phyloP scores from a whole-genome alignment of 2,797 vertebrate species.

The Melopsittacus undulatus region DNA sequence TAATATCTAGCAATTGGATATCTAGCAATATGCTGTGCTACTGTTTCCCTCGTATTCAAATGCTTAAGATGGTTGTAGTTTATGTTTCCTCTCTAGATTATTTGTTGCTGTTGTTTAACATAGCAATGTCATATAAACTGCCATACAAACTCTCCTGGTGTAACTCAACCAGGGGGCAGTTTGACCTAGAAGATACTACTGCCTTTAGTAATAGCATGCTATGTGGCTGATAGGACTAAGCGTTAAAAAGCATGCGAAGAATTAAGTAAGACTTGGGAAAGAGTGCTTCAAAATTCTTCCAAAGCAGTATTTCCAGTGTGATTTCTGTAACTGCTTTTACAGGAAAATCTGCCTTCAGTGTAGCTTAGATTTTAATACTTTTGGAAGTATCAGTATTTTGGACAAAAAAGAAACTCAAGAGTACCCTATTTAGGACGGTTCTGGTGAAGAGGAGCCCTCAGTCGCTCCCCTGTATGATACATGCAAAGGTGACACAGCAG shows the following conservation, averaged over 20 bases:
- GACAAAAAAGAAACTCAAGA: background rate
- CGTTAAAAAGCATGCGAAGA: background rate
- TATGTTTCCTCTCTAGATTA: background rate
- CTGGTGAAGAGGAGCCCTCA: background rate
- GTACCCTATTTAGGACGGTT: background rate
- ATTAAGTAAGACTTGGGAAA: background rate
- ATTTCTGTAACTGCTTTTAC: background rate
- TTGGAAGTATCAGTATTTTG: background rate
- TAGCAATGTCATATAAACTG: background rate
- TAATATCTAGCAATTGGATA: background rate
- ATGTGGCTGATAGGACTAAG: background rate
- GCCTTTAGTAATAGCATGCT: background rate
- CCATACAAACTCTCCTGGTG: background rate
- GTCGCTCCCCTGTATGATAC: background rate
- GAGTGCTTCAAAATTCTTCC: background rate
- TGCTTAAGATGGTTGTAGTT: background rate
- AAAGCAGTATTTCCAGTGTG: background rate
- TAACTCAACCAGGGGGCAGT: background rate
- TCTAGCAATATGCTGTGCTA: background rate
- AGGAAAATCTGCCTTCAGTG: background rate
- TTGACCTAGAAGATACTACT: background rate
- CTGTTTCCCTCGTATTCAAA: background rate
- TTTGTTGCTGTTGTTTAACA: background rate
- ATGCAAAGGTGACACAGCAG: background rate
- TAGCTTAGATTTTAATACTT: background rate